Evolutionary conservation across 2,113 vertebrate genomes (phyloP).

Genomic region (Takifugu flavidus): DNA sequence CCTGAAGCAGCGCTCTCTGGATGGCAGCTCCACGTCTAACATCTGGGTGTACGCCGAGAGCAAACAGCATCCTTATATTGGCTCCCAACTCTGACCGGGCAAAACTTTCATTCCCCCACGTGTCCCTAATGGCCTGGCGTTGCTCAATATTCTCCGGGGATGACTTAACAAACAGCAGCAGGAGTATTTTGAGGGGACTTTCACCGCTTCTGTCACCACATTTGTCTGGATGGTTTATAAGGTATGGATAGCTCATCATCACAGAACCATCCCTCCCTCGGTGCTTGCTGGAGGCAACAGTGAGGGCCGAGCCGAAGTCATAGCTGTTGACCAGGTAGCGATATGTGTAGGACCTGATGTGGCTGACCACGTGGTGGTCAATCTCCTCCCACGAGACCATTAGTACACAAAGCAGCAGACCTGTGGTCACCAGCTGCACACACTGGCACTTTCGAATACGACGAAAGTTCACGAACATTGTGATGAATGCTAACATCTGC

Average conservation of each 20-base stretch:
- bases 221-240: conserved; percentile 83
- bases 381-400: conserved; percentile 82
- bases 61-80: conserved; percentile 84
- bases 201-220: conserved; percentile 62
- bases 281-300: conserved; percentile 33
- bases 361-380: conserved; percentile 80
- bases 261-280: neutral
- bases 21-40: conserved; percentile 18
- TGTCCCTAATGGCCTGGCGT: conserved; percentile 82
- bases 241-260: conserved; percentile 71
- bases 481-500: neutral
- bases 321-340: conserved; percentile 90
- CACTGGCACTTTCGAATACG: conserved; percentile 82
- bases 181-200: conserved; percentile 73
- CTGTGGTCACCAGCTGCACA: conserved; percentile 78
- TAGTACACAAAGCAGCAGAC: conserved; percentile 78
- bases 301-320: conserved; percentile 78
- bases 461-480: conserved; percentile 81
- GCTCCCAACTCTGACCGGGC: conserved; percentile 69
- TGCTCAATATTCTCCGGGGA: conserved; percentile 80
- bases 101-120: conserved; percentile 87
- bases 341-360: conserved; percentile 86
- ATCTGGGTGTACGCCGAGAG: conserved; percentile 72
- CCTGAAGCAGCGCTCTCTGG: conserved; percentile 73
- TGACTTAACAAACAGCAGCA: conserved; percentile 88